These are phyloP conservation scores for Watsonalla binaria DNA, from an alignment of 2,888 invertebrate genomes.

Conservation along the genomic window DNA sequence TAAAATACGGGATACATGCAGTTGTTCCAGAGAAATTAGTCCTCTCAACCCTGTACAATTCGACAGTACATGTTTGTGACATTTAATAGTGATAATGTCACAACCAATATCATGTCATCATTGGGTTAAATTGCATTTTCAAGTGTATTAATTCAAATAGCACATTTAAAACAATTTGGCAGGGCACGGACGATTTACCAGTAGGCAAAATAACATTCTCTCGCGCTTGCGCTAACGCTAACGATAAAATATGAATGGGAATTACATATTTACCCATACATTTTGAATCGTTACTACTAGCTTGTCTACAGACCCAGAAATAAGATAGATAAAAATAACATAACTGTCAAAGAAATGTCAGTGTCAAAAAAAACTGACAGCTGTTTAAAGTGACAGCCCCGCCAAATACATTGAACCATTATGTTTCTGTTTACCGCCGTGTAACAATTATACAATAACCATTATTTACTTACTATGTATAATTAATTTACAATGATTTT, in stretches of 20 bases:
- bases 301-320: no score
- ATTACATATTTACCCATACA: no score
- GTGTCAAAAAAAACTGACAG: no score
- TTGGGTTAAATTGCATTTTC: neutral
- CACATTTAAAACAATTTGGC: no score
- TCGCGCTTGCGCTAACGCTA: no score
- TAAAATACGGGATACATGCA: neutral
- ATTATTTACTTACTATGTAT: conserved; percentile 47
- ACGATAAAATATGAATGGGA: no score
- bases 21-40: neutral
- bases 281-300: no score
- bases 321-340: no score
- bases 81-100: neutral
- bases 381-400: neutral
- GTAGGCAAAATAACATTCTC: no score
- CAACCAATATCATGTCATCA: neutral
- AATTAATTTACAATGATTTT: conserved; percentile 64
- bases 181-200: no score
- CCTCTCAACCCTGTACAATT: neutral
- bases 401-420: conserved; percentile 25
- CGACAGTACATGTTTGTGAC: neutral
- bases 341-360: no score
- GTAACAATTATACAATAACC: conserved; percentile 53
- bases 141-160: neutral
- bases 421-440: conserved; percentile 18